Evolutionary conservation across 2,888 invertebrate genomes (phyloP).

Genomic region (Drymonia ruficornis): DNA sequence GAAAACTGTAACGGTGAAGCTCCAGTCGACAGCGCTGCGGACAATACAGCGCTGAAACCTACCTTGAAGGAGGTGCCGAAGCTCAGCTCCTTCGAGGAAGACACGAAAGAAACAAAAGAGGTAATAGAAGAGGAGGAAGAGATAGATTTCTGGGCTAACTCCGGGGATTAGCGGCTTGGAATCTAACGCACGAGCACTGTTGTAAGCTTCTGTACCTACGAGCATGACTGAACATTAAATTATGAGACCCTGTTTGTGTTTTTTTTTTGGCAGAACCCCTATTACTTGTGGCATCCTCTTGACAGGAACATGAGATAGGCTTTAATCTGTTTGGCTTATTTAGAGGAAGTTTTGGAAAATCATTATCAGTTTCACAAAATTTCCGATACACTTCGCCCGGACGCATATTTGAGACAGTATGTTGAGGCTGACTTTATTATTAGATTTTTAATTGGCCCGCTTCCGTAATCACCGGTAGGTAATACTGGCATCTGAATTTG

Average conservation of each 20-base stretch:
- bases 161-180: slow-evolving; percentile 67
- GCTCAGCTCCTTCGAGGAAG: slow-evolving; percentile 76
- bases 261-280: slow-evolving; percentile 53
- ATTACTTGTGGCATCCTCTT: slow-evolving; percentile 52
- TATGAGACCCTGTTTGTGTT: slow-evolving; percentile 67
- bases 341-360: slow-evolving; percentile 21
- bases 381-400: slow-evolving; percentile 15
- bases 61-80: slow-evolving; percentile 61
- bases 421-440: slow-evolving; percentile 23
- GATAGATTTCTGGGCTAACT: slow-evolving; percentile 75
- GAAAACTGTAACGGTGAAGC: slow-evolving; percentile 64
- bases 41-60: slow-evolving; percentile 48
- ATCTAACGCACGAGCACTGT: slow-evolving; percentile 56
- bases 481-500: slow-evolving; percentile 7
- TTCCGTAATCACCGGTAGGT: slow-evolving; percentile 11
- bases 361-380: slow-evolving; percentile 14
- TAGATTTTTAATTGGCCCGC: slow-evolving; percentile 24
- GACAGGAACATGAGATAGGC: slow-evolving; percentile 55
- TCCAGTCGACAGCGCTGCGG: slow-evolving; percentile 55
- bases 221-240: slow-evolving; percentile 82
- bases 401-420: slow-evolving; percentile 22
- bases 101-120: slow-evolving; percentile 65
- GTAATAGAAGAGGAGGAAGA: slow-evolving; percentile 73
- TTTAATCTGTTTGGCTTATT: slow-evolving; percentile 68
- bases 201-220: slow-evolving; percentile 55